Evolutionary conservation across 2,113 vertebrate genomes (phyloP).

Genomic region (Apteryx owenii): DNA sequence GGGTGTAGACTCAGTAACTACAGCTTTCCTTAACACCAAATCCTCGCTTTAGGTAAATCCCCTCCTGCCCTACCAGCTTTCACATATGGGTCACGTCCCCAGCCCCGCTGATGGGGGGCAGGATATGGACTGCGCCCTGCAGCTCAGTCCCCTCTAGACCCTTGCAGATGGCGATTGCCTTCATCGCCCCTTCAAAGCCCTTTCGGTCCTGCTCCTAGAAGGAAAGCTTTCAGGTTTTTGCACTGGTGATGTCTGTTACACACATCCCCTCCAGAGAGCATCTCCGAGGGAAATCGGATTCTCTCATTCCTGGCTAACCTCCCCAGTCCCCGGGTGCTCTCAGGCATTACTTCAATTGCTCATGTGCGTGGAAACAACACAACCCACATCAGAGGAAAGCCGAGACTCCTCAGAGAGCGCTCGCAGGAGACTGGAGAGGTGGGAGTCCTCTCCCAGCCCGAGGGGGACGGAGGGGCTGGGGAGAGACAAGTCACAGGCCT

Average conservation of each 20-base stretch:
- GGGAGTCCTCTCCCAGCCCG: neutral
- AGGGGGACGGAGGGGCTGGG: neutral
- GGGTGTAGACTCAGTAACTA: neutral
- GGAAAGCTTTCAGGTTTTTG: neutral
- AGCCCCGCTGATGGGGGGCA: neutral
- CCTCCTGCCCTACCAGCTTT: neutral
- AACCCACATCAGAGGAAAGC: neutral
- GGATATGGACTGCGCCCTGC: rapidly evolving
- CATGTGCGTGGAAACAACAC: neutral
- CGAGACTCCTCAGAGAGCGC: neutral
- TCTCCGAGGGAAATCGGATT: neutral
- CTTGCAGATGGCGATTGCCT: neutral
- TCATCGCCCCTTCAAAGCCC: neutral
- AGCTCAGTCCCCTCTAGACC: neutral
- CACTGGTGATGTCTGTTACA: neutral
- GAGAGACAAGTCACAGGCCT: neutral
- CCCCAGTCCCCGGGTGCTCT: neutral
- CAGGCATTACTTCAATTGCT: neutral
- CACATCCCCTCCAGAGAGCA: neutral
- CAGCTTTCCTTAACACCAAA: neutral
- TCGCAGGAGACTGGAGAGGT: neutral
- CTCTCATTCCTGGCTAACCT: neutral
- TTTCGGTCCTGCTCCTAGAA: neutral
- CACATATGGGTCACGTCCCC: neutral
- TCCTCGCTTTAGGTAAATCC: rapidly evolving